Percentiles rank a stretch among this genome's conserved stretches.
Evolutionary conservation across 1,140 invertebrate species (phyloP).

Genomic region (Sycobia sp.): DNA sequence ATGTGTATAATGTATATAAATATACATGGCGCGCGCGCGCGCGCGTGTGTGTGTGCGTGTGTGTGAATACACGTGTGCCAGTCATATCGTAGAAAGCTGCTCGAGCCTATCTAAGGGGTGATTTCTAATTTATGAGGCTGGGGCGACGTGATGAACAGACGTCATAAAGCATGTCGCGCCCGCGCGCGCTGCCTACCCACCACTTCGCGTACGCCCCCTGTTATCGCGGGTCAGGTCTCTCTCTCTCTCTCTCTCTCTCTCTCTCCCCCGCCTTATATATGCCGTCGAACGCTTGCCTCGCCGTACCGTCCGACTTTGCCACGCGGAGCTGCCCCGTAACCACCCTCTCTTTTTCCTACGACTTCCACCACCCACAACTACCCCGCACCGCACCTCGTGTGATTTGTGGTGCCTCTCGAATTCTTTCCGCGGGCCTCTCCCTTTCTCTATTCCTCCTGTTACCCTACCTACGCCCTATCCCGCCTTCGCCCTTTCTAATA

Average conservation of each 20-base stretch:
- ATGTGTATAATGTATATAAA: too few relatives aligned
- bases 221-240: slow-evolving; percentile 40
- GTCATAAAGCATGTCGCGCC: slow-evolving; percentile 62
- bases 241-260: too few relatives aligned
- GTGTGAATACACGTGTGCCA: neutral
- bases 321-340: neutral
- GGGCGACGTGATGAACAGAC: slow-evolving; percentile 63
- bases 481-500: neutral
- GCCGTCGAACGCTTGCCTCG: too few relatives aligned
- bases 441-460: slow-evolving; percentile 28
- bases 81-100: slow-evolving; percentile 26
- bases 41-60: slow-evolving; percentile 22
- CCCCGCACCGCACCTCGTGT: slow-evolving; percentile 29
- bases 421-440: slow-evolving; percentile 37
- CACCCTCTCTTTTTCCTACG: slow-evolving; percentile 29
- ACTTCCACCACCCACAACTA: slow-evolving; percentile 18
- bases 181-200: slow-evolving; percentile 43
- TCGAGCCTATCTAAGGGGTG: slow-evolving; percentile 57
- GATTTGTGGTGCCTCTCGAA: slow-evolving; percentile 47
- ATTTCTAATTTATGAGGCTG: slow-evolving; percentile 63
- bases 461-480: slow-evolving; percentile 27
- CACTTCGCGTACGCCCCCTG: slow-evolving; percentile 22
- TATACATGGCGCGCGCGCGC: too few relatives aligned
- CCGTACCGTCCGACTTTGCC: slow-evolving; percentile 21
- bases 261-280: too few relatives aligned